Base-by-base conservation (phyloP, 2,888 invertebrate species). In the Macrosoma leucophasiata region DNA sequence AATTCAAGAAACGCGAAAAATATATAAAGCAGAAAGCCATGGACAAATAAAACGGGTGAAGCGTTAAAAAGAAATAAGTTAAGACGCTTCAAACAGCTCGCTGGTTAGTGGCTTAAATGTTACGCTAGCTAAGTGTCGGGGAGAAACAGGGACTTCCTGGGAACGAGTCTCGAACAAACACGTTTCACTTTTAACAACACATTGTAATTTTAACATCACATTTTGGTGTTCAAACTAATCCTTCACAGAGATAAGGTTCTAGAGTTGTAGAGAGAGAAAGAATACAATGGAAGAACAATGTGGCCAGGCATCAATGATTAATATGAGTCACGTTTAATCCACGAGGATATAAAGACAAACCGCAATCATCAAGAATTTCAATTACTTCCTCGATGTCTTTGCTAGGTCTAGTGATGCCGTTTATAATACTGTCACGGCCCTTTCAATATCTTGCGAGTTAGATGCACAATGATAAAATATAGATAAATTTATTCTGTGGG, bases 331-430 rank as follows among this genome's bases (percentile, higher is more conserved):
- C n/a, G n/a, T n/a, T n/a, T n/a, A n/a, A n/a, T n/a, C 41, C 41
- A 36, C 35, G 28, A 36, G 36, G 36, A 42, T 40, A 29, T 32
- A 36, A 41, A 40, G 41, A 47, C 39, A 33, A 41, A 40, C 41
- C 28, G 33, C 37, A 38, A 39, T 18, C 36, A 40, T 52, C 22
- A 41, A 56, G 63, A 67, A 72, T 67, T 63, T 49, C 51, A 62
- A 67, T 58, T 46, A 63, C 62, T 69, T 70, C 66, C 70, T n/a
- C n/a, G n/a, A n/a, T n/a, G n/a, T n/a, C n/a, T n/a, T 63, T 58
- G 38, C 29, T 17, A 15, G n/a, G 11, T 17, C 13, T 18, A 8
- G 8, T 21, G 13, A 17, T 31, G 33, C 26, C 26, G 26, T 33
- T 32, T 26, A 22, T 28, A 30, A 17, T 30, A 29, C 18, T 34